Conservation (phyloP, 1,140 invertebrate genomes). For the Heliothis virescens region DNA sequence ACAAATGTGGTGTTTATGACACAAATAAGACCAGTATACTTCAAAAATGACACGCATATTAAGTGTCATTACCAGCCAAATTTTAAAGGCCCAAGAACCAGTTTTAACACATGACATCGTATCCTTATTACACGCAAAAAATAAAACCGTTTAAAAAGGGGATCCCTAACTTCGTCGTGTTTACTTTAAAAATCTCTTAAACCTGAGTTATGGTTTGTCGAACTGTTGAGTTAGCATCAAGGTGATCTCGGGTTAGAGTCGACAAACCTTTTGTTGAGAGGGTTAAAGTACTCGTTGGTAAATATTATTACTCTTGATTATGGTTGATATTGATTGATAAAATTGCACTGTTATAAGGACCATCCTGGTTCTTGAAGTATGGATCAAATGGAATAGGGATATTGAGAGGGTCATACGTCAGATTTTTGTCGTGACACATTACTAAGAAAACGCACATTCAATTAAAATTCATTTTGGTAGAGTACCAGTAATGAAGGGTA, state of each 20-base stretch:
- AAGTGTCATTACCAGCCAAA: neutral
- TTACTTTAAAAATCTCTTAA: neutral
- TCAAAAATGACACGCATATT: neutral
- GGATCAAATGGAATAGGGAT: too few relatives aligned
- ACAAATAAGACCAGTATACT: too few relatives aligned
- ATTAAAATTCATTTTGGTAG: neutral
- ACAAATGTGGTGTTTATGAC: too few relatives aligned
- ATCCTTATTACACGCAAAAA: neutral
- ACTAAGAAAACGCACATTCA: too few relatives aligned
- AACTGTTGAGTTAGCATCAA: neutral
- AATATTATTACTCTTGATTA: too few relatives aligned
- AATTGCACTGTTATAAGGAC: too few relatives aligned
- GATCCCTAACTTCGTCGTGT: conserved; percentile 1
- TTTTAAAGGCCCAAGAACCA: conserved; percentile 7
- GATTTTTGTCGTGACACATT: too few relatives aligned
- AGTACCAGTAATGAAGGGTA: too few relatives aligned
- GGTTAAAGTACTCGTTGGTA: neutral
- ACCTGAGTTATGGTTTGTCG: neutral
- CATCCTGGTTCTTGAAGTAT: too few relatives aligned
- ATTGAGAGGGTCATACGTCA: too few relatives aligned
- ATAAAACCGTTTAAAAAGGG: too few relatives aligned
- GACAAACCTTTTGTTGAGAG: neutral
- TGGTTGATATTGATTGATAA: too few relatives aligned
- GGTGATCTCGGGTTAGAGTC: neutral
- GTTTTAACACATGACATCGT: neutral